Evolutionary conservation across 2,888 invertebrate genomes (phyloP).

Genomic region (Drosophila nigritarsus): DNA sequence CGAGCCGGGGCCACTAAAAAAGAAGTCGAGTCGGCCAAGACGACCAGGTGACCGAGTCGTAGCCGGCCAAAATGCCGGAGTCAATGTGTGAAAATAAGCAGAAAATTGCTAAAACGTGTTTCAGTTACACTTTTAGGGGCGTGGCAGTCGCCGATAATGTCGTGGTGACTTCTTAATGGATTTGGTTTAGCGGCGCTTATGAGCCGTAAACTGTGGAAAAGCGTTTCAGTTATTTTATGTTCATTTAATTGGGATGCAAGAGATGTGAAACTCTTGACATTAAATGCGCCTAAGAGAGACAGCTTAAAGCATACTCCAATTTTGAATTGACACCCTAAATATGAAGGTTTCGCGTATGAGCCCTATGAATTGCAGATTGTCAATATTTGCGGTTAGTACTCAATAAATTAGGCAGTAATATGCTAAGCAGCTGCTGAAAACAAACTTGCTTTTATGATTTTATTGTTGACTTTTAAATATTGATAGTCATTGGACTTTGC

Average conservation of each 20-base stretch:
- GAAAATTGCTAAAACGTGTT: constrained; percentile 78
- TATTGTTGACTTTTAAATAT: constrained; percentile 9
- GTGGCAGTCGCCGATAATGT: constrained; percentile 28
- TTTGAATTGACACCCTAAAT: constrained; percentile 10
- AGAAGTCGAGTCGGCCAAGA: constrained; percentile 39
- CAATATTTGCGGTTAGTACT: constrained; percentile 17
- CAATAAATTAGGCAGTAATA: constrained; percentile 1
- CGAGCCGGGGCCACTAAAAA: constrained; percentile 26
- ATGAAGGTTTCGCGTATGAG: constrained; percentile 4
- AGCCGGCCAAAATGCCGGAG: constrained; percentile 53
- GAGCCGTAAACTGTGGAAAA: constrained; percentile 51
- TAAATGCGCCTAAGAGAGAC: constrained; percentile 16
- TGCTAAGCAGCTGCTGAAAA: constrained; percentile 1
- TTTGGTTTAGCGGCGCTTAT: constrained; percentile 48
- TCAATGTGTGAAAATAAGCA: constrained; percentile 70
- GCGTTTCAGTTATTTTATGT: constrained; percentile 37
- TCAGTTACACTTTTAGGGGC: constrained; percentile 47
- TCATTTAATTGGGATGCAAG: constrained; percentile 36
- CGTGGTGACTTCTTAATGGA: constrained; percentile 72
- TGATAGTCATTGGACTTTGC: constrained; percentile 26
- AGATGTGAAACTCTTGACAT: constrained; percentile 21
- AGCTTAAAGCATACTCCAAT: constrained; percentile 1
- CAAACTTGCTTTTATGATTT: neutral
- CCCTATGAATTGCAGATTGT: constrained; percentile 26
- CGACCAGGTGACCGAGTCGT: constrained; percentile 65